Conservation (phyloP, 2,113 vertebrate genomes). For the Ancistrus triradiatus region DNA sequence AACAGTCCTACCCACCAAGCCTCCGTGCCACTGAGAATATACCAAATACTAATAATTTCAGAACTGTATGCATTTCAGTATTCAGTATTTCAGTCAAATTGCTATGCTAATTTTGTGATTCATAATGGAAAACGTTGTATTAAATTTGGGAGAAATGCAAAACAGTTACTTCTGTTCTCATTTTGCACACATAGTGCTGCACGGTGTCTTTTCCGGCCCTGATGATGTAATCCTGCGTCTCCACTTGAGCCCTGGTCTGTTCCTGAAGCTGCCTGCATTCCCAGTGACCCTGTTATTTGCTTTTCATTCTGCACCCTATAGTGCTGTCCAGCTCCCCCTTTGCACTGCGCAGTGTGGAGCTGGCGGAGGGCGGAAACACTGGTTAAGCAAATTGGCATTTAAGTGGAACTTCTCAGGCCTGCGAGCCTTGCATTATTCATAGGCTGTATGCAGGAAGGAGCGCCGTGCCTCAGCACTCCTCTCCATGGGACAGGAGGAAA, state of each 20-base stretch:
- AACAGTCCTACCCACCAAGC: no score
- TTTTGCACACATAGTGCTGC: background rate
- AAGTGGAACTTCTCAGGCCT: slow-evolving; percentile 74
- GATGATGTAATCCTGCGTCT: no score
- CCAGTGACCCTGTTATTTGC: slow-evolving; percentile 33
- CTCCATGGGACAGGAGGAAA: slow-evolving; percentile 53
- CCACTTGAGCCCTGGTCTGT: no score
- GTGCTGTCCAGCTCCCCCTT: slow-evolving; percentile 38
- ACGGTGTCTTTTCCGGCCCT: background rate
- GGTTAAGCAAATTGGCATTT: slow-evolving; percentile 81
- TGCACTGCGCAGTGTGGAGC: slow-evolving; percentile 55
- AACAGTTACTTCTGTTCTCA: no score
- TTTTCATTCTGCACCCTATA: slow-evolving; percentile 47
- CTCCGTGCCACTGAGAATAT: no score
- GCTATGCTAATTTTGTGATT: no score
- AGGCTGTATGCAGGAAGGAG: slow-evolving; percentile 64
- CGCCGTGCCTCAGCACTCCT: slow-evolving; percentile 40
- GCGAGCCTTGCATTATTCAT: slow-evolving; percentile 73
- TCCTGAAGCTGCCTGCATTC: background rate
- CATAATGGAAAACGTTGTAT: no score
- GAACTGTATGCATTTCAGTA: no score
- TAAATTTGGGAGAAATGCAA: no score
- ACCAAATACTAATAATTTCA: no score
- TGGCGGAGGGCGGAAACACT: slow-evolving; percentile 69
- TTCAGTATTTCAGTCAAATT: no score